Evolutionary conservation across 92 coral and sea anemone species (phyloP).

Genomic region (Galaxea fascicularis): DNA sequence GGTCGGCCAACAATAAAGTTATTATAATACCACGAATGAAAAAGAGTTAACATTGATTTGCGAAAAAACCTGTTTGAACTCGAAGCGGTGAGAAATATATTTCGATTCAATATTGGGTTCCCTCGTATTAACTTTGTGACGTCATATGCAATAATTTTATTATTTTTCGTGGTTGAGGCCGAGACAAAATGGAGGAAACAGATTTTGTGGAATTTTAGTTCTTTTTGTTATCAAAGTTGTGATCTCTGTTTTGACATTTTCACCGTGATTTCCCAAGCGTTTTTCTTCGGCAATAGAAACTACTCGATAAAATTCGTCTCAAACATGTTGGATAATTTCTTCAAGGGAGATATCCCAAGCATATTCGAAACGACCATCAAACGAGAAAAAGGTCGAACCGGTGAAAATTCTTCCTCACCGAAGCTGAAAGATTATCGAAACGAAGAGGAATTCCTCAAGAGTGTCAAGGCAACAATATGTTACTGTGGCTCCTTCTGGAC

Average conservation of each 20-base stretch:
- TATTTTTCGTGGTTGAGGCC: not conserved
- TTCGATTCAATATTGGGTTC: not conserved
- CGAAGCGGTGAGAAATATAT: not conserved
- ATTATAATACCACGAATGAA: constrained; percentile 24
- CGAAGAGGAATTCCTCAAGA: constrained; percentile 91
- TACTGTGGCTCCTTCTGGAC: constrained; percentile 96
- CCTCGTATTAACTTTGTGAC: constrained; percentile 16
- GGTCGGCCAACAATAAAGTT: constrained; percentile 17
- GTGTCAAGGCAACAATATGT: constrained; percentile 85
- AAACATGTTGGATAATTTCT: constrained; percentile 89
- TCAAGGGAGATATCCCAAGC: constrained; percentile 96
- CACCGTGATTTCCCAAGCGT: not conserved
- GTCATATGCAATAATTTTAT: constrained; percentile 25
- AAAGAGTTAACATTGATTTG: constrained; percentile 6
- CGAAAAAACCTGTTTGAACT: not conserved
- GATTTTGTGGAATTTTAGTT: constrained; percentile 16
- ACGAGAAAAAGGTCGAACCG: constrained; percentile 76
- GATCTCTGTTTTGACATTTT: not conserved
- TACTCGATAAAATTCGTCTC: not conserved
- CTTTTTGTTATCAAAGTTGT: constrained; percentile 2
- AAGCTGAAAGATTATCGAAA: constrained; percentile 80
- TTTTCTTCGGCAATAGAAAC: not conserved
- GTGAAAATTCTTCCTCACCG: constrained; percentile 49
- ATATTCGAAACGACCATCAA: constrained; percentile 90
- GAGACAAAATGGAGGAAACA: constrained; percentile 32